phyloP scores from a whole-genome alignment of 2,113 vertebrate genomes.

The Corydoras sp. region DNA sequence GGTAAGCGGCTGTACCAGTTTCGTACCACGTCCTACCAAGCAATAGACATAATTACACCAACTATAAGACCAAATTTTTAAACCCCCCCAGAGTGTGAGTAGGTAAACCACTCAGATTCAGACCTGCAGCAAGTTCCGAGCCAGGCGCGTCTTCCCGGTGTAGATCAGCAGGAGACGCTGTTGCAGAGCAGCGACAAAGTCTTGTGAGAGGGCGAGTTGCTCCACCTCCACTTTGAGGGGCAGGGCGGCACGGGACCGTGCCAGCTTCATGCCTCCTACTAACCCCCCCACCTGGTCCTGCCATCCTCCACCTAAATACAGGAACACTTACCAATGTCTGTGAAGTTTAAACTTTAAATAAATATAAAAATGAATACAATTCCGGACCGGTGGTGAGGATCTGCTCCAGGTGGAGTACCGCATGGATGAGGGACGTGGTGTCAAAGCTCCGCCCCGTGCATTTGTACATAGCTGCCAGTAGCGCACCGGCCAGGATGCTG shows the following conservation, averaged over 20 bases:
- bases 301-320: slow-evolving; percentile 85
- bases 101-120: background rate
- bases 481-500: slow-evolving; percentile 89
- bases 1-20: slow-evolving; percentile 89
- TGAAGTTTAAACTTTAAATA: background rate
- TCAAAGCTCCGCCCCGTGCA: slow-evolving; percentile 68
- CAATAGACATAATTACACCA: background rate
- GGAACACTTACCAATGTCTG: background rate
- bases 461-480: slow-evolving; percentile 76
- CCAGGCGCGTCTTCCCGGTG: slow-evolving; percentile 90
- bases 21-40: slow-evolving; percentile 82
- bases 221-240: slow-evolving; percentile 84
- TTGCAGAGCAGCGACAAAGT: slow-evolving; percentile 72
- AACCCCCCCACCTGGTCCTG: slow-evolving; percentile 95
- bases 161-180: slow-evolving; percentile 87
- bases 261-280: slow-evolving; percentile 83
- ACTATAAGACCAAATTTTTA: background rate
- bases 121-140: slow-evolving; percentile 94
- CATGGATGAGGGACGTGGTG: slow-evolving; percentile 79
- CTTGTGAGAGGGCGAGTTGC: slow-evolving; percentile 56
- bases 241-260: slow-evolving; percentile 72
- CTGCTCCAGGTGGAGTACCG: slow-evolving; percentile 88
- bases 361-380: no score
- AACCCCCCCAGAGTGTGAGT: background rate
- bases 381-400: slow-evolving; percentile 84